Conservation (phyloP, 2,113 vertebrate species). For the Anarrhichthys ocellatus region DNA sequence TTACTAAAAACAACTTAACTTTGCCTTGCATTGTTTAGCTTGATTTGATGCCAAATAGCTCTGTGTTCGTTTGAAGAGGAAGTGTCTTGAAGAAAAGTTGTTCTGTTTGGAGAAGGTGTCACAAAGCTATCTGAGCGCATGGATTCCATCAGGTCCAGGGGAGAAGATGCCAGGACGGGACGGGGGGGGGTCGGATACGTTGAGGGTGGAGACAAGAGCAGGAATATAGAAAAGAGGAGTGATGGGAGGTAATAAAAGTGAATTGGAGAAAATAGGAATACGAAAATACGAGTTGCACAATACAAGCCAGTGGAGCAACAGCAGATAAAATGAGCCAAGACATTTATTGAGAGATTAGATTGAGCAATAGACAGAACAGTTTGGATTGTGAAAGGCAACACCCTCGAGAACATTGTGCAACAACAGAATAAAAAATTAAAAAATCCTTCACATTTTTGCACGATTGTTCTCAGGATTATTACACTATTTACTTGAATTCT, state of each 20-base stretch:
- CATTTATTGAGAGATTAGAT: constrained; percentile 24
- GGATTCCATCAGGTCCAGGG: constrained; percentile 20
- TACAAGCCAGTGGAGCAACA: not conserved
- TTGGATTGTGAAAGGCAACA: not conserved
- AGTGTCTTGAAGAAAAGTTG: not conserved
- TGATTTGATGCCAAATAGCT: constrained; percentile 33
- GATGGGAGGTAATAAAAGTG: not conserved
- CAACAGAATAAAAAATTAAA: not conserved
- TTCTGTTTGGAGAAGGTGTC: constrained; percentile 40
- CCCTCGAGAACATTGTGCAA: not conserved
- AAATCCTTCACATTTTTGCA: not conserved
- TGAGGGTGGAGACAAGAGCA: not conserved
- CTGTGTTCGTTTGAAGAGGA: not conserved
- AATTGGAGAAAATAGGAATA: not conserved
- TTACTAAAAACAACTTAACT: not conserved
- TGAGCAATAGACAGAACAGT: not conserved
- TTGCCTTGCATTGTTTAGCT: constrained; percentile 25
- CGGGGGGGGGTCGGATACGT: not conserved
- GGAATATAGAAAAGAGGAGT: not conserved
- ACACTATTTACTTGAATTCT: not conserved
- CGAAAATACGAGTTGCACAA: not conserved
- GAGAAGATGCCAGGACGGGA: not conserved
- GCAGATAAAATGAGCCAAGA: constrained; percentile 12
- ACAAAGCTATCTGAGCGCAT: constrained; percentile 29
- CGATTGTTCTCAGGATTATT: not conserved